Evolutionary conservation across 2,888 invertebrate species (phyloP).

Genomic region (Rhingia campestris): DNA sequence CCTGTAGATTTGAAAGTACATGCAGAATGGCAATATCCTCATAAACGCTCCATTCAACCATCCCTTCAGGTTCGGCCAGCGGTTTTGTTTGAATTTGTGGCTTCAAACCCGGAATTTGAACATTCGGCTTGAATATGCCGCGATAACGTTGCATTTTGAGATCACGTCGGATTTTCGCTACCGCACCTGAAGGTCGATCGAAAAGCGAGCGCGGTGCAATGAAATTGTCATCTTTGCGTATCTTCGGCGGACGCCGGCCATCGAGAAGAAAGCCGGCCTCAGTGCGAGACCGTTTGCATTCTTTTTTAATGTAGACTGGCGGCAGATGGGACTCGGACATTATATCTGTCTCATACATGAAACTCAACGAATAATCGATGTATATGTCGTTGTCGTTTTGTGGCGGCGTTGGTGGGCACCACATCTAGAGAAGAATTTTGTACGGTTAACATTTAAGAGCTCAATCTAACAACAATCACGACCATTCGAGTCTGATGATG

Average conservation of each 20-base stretch:
- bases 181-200: slow-evolving; percentile 89
- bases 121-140: slow-evolving; percentile 84
- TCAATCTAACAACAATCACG: background rate
- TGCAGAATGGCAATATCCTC: slow-evolving; percentile 95
- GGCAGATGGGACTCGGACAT: slow-evolving; percentile 92
- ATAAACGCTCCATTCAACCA: slow-evolving; percentile 94
- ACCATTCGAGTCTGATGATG: background rate
- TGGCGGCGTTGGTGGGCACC: slow-evolving; percentile 98
- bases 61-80: slow-evolving; percentile 86
- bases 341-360: slow-evolving; percentile 90
- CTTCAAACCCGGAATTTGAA: slow-evolving; percentile 84
- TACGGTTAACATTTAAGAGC: background rate
- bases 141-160: slow-evolving; percentile 89
- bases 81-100: slow-evolving; percentile 84
- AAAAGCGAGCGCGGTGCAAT: slow-evolving; percentile 92
- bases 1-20: slow-evolving; percentile 89
- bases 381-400: slow-evolving; percentile 96
- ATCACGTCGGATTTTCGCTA: slow-evolving; percentile 90
- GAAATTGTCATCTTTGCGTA: slow-evolving; percentile 89
- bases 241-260: slow-evolving; percentile 85
- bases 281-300: slow-evolving; percentile 87
- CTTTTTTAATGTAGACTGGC: slow-evolving; percentile 90
- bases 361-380: slow-evolving; percentile 92
- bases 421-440: slow-evolving; percentile 86
- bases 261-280: slow-evolving; percentile 85